Evolutionary conservation across 2,888 invertebrate species (phyloP), one percentile per base, ranked within the genome.

Genomic region (Lathronympha strigana): DNA sequence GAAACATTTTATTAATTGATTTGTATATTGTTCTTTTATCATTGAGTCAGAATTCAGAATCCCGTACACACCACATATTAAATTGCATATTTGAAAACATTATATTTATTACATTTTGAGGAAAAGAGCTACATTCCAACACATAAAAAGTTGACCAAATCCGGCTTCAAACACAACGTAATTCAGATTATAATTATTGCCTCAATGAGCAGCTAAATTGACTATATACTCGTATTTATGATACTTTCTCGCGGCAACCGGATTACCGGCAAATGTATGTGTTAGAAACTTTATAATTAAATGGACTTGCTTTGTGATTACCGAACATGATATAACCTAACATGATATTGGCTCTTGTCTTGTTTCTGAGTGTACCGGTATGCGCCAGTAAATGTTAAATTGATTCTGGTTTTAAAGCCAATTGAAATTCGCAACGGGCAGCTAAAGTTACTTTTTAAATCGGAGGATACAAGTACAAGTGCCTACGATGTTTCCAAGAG

Each of bases 311-410:
- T 36, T 21, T 23, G 38, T 36, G 15, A 36, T 23, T 15, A 36
- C 31, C 31, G 13, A 45, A 45, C 8, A 28, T 28, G 31, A 17
- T 54, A 25, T 11, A n/a, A 36, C 31, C 31, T 6, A 45, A 45
- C 8, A 28, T 28, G 31, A 17, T 54, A 25, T 11, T 28, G 28
- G 8, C 23, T 31, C 23, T n/a, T 17, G 28, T 57, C 31, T 57
- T 19, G 31, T 45, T 43, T 55, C 21, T 0, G 43, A 31, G 19
- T 57, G 60, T 55, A 60, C 67, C 55, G 63, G 58, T 53, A 36
- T 36, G 33, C 45, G 40, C 31, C 53, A 62, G 61, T 61, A 61
- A 21, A 57, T 57, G 13, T 3, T 28, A 19, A 40, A 54, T 38
- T 54, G 38, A 43, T 28, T 57, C 57, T 57, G 28, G 57, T 57